Percentiles rank a stretch among this genome's conserved stretches.
phyloP scores from a whole-genome alignment of 1,140 invertebrate genomes.

The Atta texana region DNA sequence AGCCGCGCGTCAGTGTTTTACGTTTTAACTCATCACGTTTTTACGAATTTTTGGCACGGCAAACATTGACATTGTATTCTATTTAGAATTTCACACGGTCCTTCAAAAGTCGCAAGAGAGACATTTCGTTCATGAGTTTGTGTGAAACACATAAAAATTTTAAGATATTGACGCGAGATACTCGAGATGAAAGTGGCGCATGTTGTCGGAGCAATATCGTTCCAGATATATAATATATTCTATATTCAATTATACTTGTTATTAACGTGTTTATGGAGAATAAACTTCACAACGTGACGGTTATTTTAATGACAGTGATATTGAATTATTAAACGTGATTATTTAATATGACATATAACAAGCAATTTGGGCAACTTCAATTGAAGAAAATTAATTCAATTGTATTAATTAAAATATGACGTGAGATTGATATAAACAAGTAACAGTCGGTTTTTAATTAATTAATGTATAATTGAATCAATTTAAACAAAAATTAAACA shows the following conservation, averaged over 20 bases:
- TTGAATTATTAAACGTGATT: background rate
- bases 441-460: background rate
- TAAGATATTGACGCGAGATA: background rate
- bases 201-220: background rate
- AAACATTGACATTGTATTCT: conserved; percentile 73
- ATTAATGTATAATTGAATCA: background rate
- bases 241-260: conserved; percentile 11
- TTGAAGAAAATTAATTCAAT: background rate
- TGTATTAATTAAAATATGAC: too few species aligned
- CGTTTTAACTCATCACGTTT: background rate
- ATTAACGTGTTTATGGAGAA: background rate
- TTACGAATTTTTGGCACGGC: conserved; percentile 18
- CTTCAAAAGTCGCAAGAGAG: conserved; percentile 59
- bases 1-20: conserved; percentile 27
- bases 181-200: conserved; percentile 1
- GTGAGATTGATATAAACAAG: background rate
- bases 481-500: background rate
- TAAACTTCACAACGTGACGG: background rate
- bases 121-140: background rate
- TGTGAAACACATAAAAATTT: conserved; percentile 15
- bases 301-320: background rate
- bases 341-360: background rate
- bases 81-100: conserved; percentile 55
- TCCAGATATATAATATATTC: background rate
- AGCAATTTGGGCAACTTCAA: background rate